Evolutionary conservation across 2,888 invertebrate species (phyloP).

Genomic region (Epirrita christyi): DNA sequence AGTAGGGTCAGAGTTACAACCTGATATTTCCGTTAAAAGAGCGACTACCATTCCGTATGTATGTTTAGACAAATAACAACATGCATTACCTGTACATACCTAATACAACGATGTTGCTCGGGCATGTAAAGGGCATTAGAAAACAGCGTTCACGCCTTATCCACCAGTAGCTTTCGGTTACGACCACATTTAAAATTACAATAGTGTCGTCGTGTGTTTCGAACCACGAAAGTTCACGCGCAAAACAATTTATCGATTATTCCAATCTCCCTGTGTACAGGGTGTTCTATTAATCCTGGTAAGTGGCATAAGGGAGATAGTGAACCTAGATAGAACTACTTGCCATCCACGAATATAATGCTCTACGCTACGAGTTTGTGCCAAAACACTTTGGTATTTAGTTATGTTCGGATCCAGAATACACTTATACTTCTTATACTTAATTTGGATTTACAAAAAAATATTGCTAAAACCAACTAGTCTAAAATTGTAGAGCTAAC

Average conservation of each 20-base stretch:
- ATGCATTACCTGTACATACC: constrained; percentile 8
- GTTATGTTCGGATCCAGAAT: too few relatives aligned
- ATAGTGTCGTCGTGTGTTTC: constrained; percentile 70
- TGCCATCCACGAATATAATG: not conserved
- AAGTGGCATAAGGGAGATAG: not conserved
- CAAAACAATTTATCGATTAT: constrained; percentile 68
- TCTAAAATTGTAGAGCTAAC: too few relatives aligned
- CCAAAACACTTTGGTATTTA: too few relatives aligned
- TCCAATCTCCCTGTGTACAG: constrained; percentile 56
- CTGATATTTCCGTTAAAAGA: too few relatives aligned
- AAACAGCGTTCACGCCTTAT: constrained; percentile 47
- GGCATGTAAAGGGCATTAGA: constrained; percentile 29
- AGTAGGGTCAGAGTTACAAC: too few relatives aligned
- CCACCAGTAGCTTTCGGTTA: constrained; percentile 51
- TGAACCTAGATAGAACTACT: not conserved
- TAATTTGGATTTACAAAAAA: too few relatives aligned
- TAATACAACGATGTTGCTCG: constrained; percentile 16
- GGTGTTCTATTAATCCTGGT: constrained; percentile 4
- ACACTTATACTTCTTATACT: too few relatives aligned
- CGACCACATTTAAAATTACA: constrained; percentile 79
- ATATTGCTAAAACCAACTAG: too few relatives aligned
- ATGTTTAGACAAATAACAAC: not conserved
- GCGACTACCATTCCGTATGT: too few relatives aligned
- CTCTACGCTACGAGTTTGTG: too few relatives aligned
- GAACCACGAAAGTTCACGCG: constrained; percentile 71